These are phyloP conservation scores for Pteronotus mesoamericanus DNA, from an alignment of 2,797 vertebrate species.

Conservation along the genomic window DNA sequence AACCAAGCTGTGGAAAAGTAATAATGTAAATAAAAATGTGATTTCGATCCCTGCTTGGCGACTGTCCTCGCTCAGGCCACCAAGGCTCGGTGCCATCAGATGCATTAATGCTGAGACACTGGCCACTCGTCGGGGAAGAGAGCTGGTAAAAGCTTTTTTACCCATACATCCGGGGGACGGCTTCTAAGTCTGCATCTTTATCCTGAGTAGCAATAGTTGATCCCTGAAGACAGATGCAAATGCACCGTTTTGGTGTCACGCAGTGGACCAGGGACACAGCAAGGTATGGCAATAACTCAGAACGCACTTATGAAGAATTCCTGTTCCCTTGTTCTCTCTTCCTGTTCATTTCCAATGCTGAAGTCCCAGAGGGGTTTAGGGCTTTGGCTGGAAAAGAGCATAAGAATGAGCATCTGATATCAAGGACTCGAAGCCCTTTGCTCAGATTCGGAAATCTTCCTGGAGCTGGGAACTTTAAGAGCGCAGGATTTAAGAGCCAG, in stretches of 20 bases:
- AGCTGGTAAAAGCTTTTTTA: slow-evolving; percentile 9
- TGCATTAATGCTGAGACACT: slow-evolving; percentile 56
- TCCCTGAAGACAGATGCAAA: neutral
- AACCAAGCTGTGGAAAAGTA: slow-evolving; percentile 55
- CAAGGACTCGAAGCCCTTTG: neutral
- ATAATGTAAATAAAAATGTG: slow-evolving; percentile 62
- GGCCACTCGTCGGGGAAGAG: neutral
- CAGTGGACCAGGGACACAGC: neutral
- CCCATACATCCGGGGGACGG: neutral
- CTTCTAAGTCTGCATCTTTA: neutral
- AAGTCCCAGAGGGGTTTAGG: neutral
- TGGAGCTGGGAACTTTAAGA: neutral
- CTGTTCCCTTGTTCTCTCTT: neutral
- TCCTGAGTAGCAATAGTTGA: neutral
- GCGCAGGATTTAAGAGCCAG: neutral
- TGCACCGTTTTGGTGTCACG: neutral
- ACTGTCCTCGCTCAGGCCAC: slow-evolving; percentile 24
- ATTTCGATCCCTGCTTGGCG: slow-evolving; percentile 47
- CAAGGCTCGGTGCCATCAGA: slow-evolving; percentile 61
- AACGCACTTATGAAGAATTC: neutral
- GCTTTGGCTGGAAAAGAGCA: neutral
- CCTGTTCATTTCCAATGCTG: neutral
- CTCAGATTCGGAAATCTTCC: neutral
- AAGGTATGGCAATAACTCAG: neutral
- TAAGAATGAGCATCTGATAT: neutral